Evolutionary conservation across 2,797 vertebrate species (phyloP), one percentile per base, ranked within the genome.

Genomic region (Erethizon dorsatum): DNA sequence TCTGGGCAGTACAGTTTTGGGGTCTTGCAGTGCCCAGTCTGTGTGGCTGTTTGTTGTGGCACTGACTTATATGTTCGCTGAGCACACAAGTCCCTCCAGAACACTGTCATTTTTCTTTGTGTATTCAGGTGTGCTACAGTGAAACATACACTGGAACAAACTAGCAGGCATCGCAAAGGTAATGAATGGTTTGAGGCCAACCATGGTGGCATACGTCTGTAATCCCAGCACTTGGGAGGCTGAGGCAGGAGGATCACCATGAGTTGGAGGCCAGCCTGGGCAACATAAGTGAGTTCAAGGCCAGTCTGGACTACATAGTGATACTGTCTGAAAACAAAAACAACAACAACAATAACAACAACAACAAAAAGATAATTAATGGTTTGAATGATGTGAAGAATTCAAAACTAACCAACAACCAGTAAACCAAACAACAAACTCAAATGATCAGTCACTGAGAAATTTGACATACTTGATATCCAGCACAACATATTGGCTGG

Each of bases 161-260:
- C 91, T 84, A 90, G 78, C 33, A 75, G 77, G 37, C 77, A 52
- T 89, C 80, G 85, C 90, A n/a, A 57, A 93, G 94, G 69, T 63
- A 95, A 95, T 87, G 41, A 93, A 61, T 73, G 61, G 33, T 63
- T 94, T 95, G 90, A 78, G 65, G 31, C 63, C 14, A 14, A 14
- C 33, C 1, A 6, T 67, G 65, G 65, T 67, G 65, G 65, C 33
- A 67, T 67, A n/a, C 0, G 2, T 17, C 33, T 18, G 8, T 69
- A 69, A 37, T 37, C 65, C 5, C 33, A 37, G 65, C 65, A 69
- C 65, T 69, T 13, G 18, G 33, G n/a, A 69, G 33, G 65, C n/a
- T 37, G 5, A 37, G 33, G 65, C 65, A 69, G 65, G 65, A 69
- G 17, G 65, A 37, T 20, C n/a, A 31, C 15, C 12, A 5, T 69